A percentile compares a stretch with the other conserved stretches of the same genome.
Conservation (phyloP, 2,797 vertebrate species). For the Malacoraja senta region DNA sequence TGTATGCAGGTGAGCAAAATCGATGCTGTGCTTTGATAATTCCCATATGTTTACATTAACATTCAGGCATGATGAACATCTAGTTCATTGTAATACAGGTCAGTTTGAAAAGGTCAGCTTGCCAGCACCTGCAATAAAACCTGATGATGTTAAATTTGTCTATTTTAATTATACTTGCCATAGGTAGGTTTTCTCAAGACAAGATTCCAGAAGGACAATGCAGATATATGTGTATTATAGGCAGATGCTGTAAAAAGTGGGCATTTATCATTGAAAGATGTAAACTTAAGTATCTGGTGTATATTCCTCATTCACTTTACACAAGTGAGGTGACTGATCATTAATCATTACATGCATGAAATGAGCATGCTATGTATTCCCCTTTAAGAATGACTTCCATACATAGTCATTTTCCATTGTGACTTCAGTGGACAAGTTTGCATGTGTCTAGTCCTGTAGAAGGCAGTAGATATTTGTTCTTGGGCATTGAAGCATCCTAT, state of each 20-base stretch:
- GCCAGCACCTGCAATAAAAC: conserved; percentile 51
- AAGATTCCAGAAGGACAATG: background rate
- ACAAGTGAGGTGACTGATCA: background rate
- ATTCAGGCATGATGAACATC: conserved; percentile 45
- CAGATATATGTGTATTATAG: background rate
- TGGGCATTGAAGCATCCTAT: no score
- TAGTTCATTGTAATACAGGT: conserved; percentile 43
- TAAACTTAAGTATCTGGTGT: background rate
- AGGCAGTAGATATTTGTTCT: background rate
- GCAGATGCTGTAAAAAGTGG: background rate
- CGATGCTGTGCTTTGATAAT: conserved; percentile 50
- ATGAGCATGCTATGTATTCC: background rate
- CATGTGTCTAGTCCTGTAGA: background rate
- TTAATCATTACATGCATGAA: background rate
- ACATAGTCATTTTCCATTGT: conserved; percentile 1
- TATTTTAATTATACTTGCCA: background rate
- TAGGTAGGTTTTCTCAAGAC: background rate
- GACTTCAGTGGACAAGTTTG: background rate
- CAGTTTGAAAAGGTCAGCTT: conserved; percentile 36
- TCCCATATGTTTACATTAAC: conserved; percentile 50
- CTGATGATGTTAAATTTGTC: conserved; percentile 44
- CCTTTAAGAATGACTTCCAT: background rate
- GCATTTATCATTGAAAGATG: background rate
- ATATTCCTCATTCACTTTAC: background rate
- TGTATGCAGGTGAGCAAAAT: conserved; percentile 47